These are phyloP conservation scores for Zoanthus sociatus DNA, from an alignment of 92 coral and sea anemone genomes.

Conservation along the genomic window DNA sequence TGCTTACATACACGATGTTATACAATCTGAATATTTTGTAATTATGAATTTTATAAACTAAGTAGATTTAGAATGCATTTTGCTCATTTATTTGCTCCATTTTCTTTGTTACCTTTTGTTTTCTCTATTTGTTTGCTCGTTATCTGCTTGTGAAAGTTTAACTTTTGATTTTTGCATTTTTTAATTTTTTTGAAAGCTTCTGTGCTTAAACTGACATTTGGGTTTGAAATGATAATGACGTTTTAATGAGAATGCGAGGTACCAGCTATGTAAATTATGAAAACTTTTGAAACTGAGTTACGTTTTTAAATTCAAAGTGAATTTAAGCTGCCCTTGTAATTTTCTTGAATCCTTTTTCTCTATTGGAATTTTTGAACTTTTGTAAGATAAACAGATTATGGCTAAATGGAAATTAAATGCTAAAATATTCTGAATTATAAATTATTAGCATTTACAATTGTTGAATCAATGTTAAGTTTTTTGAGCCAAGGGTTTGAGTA, in stretches of 20 bases:
- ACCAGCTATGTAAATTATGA: not conserved
- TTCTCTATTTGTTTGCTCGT: constrained; percentile 9
- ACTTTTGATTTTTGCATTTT: constrained; percentile 12
- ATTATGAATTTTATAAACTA: constrained; percentile 14
- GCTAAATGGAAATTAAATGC: not conserved
- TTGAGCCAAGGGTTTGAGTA: not conserved
- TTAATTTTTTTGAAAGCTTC: constrained; percentile 1
- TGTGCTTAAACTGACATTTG: constrained; percentile 19
- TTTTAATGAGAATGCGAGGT: constrained; percentile 27
- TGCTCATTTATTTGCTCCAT: not conserved
- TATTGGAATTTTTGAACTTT: not conserved
- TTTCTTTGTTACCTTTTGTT: not conserved
- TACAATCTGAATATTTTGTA: constrained; percentile 24
- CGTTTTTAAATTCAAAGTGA: not conserved
- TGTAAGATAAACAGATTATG: not conserved
- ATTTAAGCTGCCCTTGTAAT: not conserved
- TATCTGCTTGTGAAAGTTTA: not conserved
- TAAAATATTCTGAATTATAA: not conserved
- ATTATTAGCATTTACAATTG: constrained; percentile 9
- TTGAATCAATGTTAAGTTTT: not conserved
- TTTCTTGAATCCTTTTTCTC: not conserved
- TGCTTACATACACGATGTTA: constrained; percentile 25
- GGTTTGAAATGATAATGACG: constrained; percentile 21
- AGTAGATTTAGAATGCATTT: not conserved
- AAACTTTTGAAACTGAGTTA: not conserved